phyloP scores from a whole-genome alignment of 2,888 invertebrate genomes.

The Cephus pulcher region DNA sequence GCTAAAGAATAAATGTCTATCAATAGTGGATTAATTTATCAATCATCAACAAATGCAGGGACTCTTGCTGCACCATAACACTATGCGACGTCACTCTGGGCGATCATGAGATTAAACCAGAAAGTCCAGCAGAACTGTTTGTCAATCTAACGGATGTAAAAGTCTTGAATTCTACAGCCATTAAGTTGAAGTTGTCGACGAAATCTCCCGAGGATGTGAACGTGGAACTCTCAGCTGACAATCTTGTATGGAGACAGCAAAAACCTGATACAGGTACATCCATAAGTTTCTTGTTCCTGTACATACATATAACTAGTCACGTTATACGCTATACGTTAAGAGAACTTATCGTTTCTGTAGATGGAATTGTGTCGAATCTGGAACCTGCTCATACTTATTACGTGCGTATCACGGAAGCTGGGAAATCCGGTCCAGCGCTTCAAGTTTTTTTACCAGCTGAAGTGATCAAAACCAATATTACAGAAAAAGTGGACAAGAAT shows the following conservation, averaged over 20 bases:
- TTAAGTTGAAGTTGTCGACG: constrained; percentile 54
- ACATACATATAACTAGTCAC: not conserved
- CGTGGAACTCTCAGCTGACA: constrained; percentile 59
- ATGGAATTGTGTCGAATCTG: constrained; percentile 56
- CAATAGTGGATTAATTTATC: constrained; percentile 1
- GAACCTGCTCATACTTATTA: constrained; percentile 64
- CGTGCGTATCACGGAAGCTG: constrained; percentile 59
- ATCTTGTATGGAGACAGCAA: constrained; percentile 59
- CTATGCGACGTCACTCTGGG: constrained; percentile 88
- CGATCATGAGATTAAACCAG: constrained; percentile 73
- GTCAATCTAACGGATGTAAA: constrained; percentile 60
- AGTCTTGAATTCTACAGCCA: constrained; percentile 61
- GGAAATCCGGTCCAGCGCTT: constrained; percentile 51
- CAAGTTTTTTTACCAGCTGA: constrained; percentile 58
- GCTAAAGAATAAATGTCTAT: not conserved
- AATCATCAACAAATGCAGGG: constrained; percentile 65
- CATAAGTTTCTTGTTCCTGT: not conserved
- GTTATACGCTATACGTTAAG: not conserved
- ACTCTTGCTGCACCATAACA: constrained; percentile 86
- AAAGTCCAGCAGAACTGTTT: constrained; percentile 54
- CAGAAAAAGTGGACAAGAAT: constrained; percentile 52
- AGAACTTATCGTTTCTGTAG: constrained; percentile 33
- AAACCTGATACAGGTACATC: constrained; percentile 53
- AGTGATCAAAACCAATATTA: constrained; percentile 55
- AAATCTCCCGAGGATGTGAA: constrained; percentile 50